Evolutionary conservation across 2,888 invertebrate genomes (phyloP).

Genomic region (Drosophila imparisetae): DNA sequence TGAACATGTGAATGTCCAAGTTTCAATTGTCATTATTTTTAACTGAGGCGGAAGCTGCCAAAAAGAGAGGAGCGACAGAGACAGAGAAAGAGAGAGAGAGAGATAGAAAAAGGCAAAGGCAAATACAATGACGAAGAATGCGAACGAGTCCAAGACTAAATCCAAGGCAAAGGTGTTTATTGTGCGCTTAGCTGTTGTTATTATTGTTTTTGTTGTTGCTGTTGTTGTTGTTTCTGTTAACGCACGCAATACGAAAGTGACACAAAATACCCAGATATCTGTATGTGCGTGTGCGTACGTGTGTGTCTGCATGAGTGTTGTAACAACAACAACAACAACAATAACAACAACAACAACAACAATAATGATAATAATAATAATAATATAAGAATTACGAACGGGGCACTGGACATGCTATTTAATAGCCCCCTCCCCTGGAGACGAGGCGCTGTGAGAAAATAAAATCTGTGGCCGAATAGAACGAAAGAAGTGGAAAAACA

Average conservation of each 20-base stretch:
- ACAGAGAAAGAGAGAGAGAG: not conserved
- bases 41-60: conserved; percentile 75
- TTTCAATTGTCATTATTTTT: conserved; percentile 76
- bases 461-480: conserved; percentile 21
- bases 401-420: conserved; percentile 55
- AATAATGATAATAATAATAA: conserved; percentile 34
- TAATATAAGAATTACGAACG: conserved; percentile 51
- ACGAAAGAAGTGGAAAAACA: conserved; percentile 24
- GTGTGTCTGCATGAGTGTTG: conserved; percentile 23
- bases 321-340: conserved; percentile 48
- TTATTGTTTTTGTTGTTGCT: conserved; percentile 31
- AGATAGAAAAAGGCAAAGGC: not conserved
- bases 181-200: conserved; percentile 54
- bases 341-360: conserved; percentile 43
- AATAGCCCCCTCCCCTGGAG: conserved; percentile 54
- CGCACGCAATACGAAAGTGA: conserved; percentile 64
- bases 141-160: conserved; percentile 38
- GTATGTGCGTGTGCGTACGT: conserved; percentile 7
- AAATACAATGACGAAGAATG: conserved; percentile 34
- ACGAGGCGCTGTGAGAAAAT: conserved; percentile 57
- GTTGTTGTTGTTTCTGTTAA: conserved; percentile 23
- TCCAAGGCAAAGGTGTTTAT: conserved; percentile 52
- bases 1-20: conserved; percentile 51
- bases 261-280: conserved; percentile 44
- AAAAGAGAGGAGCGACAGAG: not conserved